Base-by-base conservation (phyloP, 2,797 vertebrate genomes). In the Hypotaenidia okinawae region DNA sequence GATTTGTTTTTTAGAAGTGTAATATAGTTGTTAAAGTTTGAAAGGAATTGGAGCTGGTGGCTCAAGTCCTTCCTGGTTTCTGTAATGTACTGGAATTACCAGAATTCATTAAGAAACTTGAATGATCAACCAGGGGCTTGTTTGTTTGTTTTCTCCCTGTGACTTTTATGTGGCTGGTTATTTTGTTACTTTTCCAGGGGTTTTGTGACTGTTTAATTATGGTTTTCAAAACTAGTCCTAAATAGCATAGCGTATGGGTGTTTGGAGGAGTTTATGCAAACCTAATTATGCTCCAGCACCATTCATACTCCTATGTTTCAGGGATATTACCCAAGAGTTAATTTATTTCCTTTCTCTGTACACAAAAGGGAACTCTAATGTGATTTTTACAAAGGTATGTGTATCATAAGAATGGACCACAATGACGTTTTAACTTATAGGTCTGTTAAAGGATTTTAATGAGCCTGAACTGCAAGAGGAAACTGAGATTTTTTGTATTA, bases 171-270 rank as follows among this genome's bases (percentile, higher is more conserved):
- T 54, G 16, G 43, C 88, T 95, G 54, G 37, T 85, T 92, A 79
- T 93, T 94, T 88, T 87, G 91, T 84, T 95, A 61, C 70, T 87
- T 94, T 96, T 96, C 91, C 54, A 88, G 55, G 18, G 70, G 55
- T 51, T 90, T 96, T 82, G 94, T 94, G 93, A 85, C 84, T 93
- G 87, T 78, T 95, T 95, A 97, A 96, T 96, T 96, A 83, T 6
- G 6, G 86, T 77, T 96, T 96, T 96, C 78, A 87, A 85, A 92
- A 68, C 54, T 64, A 75, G 32, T 41, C 57, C 45, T 93, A 82
- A 94, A 94, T 90, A 96, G 91, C 54, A 32, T 69, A 84, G 74
- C n/a, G 37, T 88, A 89, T 93, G 87, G 39, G 47, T 95, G 62
- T 83, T 93, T 66, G 84, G 75, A 94, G 78, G 68, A 70, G 52